These are phyloP conservation scores for Dynastes maya DNA, from an alignment of 2,888 invertebrate genomes.

Conservation along the genomic window DNA sequence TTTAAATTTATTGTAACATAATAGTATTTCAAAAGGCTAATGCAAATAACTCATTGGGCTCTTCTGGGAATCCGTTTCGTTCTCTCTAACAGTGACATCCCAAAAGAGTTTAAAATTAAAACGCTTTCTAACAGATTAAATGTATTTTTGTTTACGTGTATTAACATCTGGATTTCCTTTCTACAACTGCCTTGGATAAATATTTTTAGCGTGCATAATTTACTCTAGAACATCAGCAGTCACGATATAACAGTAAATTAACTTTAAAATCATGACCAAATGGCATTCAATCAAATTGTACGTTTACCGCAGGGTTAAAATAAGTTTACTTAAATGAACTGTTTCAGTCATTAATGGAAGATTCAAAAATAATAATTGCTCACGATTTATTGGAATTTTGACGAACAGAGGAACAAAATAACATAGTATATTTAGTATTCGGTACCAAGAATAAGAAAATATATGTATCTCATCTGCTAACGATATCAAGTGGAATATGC, in stretches of 20 bases:
- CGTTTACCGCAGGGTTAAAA: constrained; percentile 11
- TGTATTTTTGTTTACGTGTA: constrained; percentile 37
- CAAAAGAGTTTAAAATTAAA: constrained; percentile 41
- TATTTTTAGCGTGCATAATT: constrained; percentile 37
- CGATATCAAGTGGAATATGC: no score
- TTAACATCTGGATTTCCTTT: constrained; percentile 32
- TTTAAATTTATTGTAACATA: constrained; percentile 13
- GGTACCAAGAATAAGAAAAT: no score
- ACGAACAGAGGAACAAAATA: no score
- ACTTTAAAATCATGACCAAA: constrained; percentile 14
- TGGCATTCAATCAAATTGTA: constrained; percentile 21
- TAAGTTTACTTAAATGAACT: not conserved
- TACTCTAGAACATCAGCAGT: constrained; percentile 6
- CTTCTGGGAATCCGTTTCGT: not conserved
- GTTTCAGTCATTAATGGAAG: no score
- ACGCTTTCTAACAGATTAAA: constrained; percentile 36
- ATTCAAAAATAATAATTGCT: no score
- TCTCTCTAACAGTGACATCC: constrained; percentile 11
- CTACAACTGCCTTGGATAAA: constrained; percentile 35
- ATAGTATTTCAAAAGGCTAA: not conserved
- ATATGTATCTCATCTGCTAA: no score
- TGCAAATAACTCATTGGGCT: constrained; percentile 11
- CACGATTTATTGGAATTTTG: no score
- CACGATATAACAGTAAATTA: no score
- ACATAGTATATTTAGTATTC: no score